Evolutionary conservation across 2,888 invertebrate species (phyloP).

Genomic region (Osmoderma eremita): DNA sequence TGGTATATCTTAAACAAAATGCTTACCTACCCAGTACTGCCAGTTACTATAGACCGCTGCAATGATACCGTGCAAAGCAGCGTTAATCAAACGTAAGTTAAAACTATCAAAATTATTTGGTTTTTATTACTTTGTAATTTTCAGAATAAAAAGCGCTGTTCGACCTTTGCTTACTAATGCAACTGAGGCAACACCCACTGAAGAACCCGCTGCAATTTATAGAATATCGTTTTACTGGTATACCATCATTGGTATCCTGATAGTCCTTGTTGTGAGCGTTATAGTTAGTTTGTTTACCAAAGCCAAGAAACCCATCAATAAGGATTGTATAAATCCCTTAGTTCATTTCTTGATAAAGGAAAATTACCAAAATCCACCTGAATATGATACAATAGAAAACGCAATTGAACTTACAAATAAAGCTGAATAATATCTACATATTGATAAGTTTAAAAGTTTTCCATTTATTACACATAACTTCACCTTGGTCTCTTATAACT

Average conservation of each 20-base stretch:
- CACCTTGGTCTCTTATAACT: too few relatives aligned
- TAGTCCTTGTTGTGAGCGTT: conserved; percentile 70
- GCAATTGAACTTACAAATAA: conserved; percentile 36
- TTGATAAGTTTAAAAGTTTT: too few relatives aligned
- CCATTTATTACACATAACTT: too few relatives aligned
- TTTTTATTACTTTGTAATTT: not conserved
- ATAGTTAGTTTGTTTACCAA: conserved; percentile 72
- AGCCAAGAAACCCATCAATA: conserved; percentile 68
- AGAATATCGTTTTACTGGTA: conserved; percentile 77
- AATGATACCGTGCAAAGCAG: conserved; percentile 8
- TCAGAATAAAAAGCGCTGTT: not conserved
- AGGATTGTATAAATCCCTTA: conserved; percentile 69
- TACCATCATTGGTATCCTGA: conserved; percentile 70
- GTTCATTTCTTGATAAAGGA: conserved; percentile 65
- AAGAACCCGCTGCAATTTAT: conserved; percentile 62
- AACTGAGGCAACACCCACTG: not conserved
- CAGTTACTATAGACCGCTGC: conserved; percentile 47
- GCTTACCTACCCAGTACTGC: conserved; percentile 56
- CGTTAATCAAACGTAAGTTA: conserved; percentile 47
- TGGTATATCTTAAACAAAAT: conserved; percentile 51
- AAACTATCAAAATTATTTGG: not conserved
- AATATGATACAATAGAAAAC: conserved; percentile 37
- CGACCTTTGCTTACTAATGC: not conserved
- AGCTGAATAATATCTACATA: too few relatives aligned
- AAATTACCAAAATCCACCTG: conserved; percentile 55